Evolutionary conservation across 2,797 vertebrate species (phyloP).

Genomic region (Anguilla pacifica): DNA sequence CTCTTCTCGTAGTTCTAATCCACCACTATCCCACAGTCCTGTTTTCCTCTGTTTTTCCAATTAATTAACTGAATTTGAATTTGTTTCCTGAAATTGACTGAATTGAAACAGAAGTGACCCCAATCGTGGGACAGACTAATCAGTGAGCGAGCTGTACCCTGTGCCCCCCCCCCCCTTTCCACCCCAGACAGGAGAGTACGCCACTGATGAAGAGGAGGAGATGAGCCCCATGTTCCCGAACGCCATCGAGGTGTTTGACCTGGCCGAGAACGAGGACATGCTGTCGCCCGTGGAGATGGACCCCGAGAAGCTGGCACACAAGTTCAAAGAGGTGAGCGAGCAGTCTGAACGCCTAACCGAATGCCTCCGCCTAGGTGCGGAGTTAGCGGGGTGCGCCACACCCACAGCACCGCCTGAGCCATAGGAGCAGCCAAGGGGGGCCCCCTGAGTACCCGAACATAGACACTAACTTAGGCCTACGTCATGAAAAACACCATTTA

Average conservation of each 20-base stretch:
- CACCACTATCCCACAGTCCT: background rate
- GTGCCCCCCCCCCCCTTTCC: background rate
- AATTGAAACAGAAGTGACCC: background rate
- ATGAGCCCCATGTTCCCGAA: conserved; percentile 95
- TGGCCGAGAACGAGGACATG: conserved; percentile 89
- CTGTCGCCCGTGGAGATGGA: conserved; percentile 94
- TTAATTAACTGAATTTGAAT: no score
- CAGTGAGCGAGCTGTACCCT: background rate
- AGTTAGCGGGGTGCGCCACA: no score
- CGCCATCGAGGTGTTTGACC: conserved; percentile 92
- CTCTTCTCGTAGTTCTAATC: background rate
- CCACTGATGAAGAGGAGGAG: conserved; percentile 89
- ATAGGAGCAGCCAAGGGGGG: no score
- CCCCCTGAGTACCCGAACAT: no score
- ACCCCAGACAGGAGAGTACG: conserved; percentile 89
- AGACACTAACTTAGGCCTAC: no score
- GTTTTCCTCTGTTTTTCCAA: background rate
- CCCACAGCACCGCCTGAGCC: no score
- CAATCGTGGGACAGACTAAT: background rate
- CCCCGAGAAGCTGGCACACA: conserved; percentile 92
- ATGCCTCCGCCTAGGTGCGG: no score
- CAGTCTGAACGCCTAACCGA: no score
- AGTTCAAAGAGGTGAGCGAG: conserved; percentile 88
- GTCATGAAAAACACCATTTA: no score
- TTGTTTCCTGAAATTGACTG: no score